Evolutionary conservation across 2,888 invertebrate genomes (phyloP).

Genomic region (Miltochrista miniata): DNA sequence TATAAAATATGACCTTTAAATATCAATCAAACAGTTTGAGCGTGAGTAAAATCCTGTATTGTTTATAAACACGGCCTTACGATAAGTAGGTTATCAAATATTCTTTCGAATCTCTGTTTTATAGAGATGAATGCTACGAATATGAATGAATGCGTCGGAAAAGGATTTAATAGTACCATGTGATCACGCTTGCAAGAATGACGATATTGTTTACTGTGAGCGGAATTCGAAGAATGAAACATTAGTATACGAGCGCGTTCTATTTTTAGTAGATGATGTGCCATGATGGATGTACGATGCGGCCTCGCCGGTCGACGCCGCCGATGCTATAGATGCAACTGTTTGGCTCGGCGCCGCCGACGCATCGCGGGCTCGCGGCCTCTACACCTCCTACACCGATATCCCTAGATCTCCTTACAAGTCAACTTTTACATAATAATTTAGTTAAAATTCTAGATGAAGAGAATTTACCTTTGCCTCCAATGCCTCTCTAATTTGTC

Average conservation of each 20-base stretch:
- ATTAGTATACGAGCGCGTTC: conserved; percentile 53
- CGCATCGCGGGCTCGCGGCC: no score
- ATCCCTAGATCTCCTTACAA: no score
- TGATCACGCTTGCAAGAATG: conserved; percentile 46
- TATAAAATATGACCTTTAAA: conserved; percentile 47
- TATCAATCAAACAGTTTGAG: conserved; percentile 44
- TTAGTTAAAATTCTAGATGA: no score
- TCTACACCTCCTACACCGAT: no score
- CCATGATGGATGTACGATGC: conserved; percentile 77
- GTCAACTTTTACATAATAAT: no score
- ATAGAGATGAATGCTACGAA: conserved; percentile 55
- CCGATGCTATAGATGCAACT: conserved; percentile 34
- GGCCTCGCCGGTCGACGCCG: conserved; percentile 59
- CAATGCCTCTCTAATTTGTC: no score
- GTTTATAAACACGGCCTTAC: conserved; percentile 69
- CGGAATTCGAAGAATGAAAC: conserved; percentile 75
- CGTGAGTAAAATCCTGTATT: conserved; percentile 54
- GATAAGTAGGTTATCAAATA: conserved; percentile 66
- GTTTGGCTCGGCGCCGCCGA: conserved; percentile 46
- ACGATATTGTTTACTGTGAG: conserved; percentile 63
- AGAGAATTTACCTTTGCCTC: no score
- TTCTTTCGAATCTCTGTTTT: conserved; percentile 51
- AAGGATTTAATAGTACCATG: conserved; percentile 42
- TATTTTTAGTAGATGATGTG: conserved; percentile 77
- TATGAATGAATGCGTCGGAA: conserved; percentile 52